These are phyloP conservation scores for Eudemis profundana DNA, from an alignment of 2,888 invertebrate species.

Conservation along the genomic window DNA sequence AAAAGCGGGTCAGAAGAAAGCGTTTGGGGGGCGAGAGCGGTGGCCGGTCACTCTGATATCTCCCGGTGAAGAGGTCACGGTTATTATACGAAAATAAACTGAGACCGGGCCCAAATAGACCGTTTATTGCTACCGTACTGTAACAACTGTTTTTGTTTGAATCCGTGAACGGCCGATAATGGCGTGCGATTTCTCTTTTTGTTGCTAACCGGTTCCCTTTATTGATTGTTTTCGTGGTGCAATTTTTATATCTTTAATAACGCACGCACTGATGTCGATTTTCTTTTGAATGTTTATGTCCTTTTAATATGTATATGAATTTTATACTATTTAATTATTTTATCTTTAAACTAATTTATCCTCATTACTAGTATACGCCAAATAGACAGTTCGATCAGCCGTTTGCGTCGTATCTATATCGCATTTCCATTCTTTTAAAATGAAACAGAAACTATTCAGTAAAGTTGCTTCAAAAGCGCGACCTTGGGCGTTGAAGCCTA, in stretches of 20 bases:
- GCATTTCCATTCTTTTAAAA: neutral
- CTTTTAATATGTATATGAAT: too few relatives aligned
- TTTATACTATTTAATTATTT: too few relatives aligned
- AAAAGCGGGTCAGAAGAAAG: constrained; percentile 85
- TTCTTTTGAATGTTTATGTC: neutral
- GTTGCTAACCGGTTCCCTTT: constrained; percentile 67
- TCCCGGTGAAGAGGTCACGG: constrained; percentile 81
- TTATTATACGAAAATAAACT: constrained; percentile 69
- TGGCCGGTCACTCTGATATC: constrained; percentile 76
- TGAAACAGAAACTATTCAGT: neutral
- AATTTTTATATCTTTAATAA: constrained; percentile 53
- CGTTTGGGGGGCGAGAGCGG: constrained; percentile 70
- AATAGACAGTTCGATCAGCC: too few relatives aligned
- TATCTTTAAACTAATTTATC: too few relatives aligned
- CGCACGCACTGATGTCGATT: constrained; percentile 49
- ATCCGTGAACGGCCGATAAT: constrained; percentile 65
- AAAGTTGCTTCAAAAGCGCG: neutral
- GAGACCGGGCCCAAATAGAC: constrained; percentile 55
- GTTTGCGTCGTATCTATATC: too few relatives aligned
- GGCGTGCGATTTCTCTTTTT: constrained; percentile 74
- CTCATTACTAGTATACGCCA: too few relatives aligned
- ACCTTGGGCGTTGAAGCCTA: constrained; percentile 8
- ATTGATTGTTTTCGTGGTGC: constrained; percentile 52
- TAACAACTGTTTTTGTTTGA: constrained; percentile 67
- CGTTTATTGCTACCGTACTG: constrained; percentile 54